Evolutionary conservation across 2,113 vertebrate genomes (phyloP), one percentile per base, ranked within the genome.

Genomic region (Gymnarchus niloticus): DNA sequence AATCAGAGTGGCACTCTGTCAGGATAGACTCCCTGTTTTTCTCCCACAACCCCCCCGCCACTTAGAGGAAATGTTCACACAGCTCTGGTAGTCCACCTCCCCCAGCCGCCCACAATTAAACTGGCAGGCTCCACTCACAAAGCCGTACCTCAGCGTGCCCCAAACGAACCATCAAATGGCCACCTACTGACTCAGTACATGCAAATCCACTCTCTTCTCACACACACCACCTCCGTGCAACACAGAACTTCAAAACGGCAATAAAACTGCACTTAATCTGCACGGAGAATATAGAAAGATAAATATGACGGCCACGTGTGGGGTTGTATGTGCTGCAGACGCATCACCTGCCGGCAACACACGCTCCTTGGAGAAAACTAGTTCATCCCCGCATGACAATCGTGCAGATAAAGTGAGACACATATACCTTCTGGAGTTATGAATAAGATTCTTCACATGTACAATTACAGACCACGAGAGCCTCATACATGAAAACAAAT

Each of bases 381-480:
- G 73, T 6, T 57, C 73, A 48, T 84, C 44, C 57, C 46, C 84
- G 88, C 84, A 23, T 85, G 83, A 83, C 84, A 61, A 85, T 78
- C 59, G 78, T 76, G 84, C 91, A 92, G 89, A 21, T 87, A 23
- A 84, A 25, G 90, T 94, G 92, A 23, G 54, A 14, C 8, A 3
- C 88, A 54, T 87, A 89, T 93, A 91, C 80, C 80, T 25, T 33
- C 51, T 87, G 33, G 82, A 88, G 82, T 90, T 87, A 88, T 1
- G 84, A 91, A 88, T 88, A 89, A 93, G 92, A 92, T 89, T 87
- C 91, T 83, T 41, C 86, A 86, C 92, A 93, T 92, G 90, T 91
- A 94, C 95, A 95, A 96, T 95, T 95, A 95, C 95, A 96, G 96
- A 96, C 92, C 85, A n/a, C 89, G 94, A 92, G 94, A 92, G 95